Percentiles rank a stretch among this genome's conserved stretches.
phyloP scores from a whole-genome alignment of 2,113 vertebrate genomes.

The Laterallus jamaicensis region DNA sequence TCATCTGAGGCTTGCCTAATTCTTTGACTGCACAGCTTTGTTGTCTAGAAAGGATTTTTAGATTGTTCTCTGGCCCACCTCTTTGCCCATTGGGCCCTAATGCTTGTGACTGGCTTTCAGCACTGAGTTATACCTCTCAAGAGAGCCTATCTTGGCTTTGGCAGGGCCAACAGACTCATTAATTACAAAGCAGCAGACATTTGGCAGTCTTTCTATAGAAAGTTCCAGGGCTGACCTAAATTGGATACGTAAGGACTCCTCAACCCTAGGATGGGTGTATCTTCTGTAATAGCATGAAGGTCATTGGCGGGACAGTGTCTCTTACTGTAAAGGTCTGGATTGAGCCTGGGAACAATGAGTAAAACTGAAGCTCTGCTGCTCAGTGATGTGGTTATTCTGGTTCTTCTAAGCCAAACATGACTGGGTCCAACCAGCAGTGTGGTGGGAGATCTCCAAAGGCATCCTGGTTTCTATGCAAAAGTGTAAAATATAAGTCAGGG shows the following conservation, averaged over 20 bases:
- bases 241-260: background rate
- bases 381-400: background rate
- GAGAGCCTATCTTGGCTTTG: background rate
- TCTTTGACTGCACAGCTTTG: background rate
- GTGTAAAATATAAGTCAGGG: fast-evolving
- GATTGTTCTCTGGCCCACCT: background rate
- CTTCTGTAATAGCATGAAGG: conserved; percentile 5
- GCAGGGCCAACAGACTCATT: background rate
- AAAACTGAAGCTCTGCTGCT: background rate
- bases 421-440: background rate
- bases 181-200: background rate
- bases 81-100: background rate
- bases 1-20: background rate
- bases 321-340: conserved; percentile 25
- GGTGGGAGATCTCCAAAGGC: background rate
- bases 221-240: conserved; percentile 48
- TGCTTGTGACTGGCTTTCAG: background rate
- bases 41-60: background rate
- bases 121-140: background rate
- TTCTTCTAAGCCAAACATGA: background rate
- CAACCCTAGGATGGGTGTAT: conserved; percentile 39
- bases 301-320: conserved; percentile 30
- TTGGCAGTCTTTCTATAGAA: background rate
- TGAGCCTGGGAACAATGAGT: background rate
- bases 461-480: background rate